Conservation (phyloP, 2,113 vertebrate genomes). For the Macrotus californicus region DNA sequence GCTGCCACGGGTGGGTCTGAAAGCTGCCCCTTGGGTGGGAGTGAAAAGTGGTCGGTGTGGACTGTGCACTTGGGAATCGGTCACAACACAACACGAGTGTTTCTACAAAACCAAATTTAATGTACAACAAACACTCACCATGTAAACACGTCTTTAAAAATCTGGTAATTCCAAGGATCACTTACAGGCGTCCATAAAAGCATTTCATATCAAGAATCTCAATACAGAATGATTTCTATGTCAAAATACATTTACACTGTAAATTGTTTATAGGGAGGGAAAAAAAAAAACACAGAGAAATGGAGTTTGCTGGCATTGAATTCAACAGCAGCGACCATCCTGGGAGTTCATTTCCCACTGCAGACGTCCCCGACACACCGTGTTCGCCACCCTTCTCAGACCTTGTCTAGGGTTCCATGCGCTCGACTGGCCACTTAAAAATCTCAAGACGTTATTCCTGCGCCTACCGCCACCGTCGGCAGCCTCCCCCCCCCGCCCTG, state of each 20-base stretch:
- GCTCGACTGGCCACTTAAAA: conserved; percentile 58
- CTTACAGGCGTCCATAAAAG: conserved; percentile 84
- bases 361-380: conserved; percentile 53
- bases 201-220: conserved; percentile 84
- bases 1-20: not conserved
- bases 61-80: conserved; percentile 51
- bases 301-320: conserved; percentile 78
- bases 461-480: conserved; percentile 28
- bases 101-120: conserved; percentile 87
- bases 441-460: conserved; percentile 19
- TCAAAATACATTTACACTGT: conserved; percentile 85
- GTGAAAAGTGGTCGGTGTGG: not conserved
- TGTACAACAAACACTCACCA: conserved; percentile 84
- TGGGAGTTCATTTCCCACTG: conserved; percentile 55
- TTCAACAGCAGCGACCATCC: conserved; percentile 66
- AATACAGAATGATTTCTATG: conserved; percentile 84
- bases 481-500: conserved; percentile 30
- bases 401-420: conserved; percentile 52
- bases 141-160: conserved; percentile 82
- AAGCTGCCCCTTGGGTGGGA: not conserved
- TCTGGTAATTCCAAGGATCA: conserved; percentile 79
- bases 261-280: conserved; percentile 76
- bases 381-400: conserved; percentile 50
- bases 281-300: conserved; percentile 76
- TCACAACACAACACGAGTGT: conserved; percentile 75